phyloP scores from a whole-genome alignment of 1,140 invertebrate species.

The Sogatella furcifera region DNA sequence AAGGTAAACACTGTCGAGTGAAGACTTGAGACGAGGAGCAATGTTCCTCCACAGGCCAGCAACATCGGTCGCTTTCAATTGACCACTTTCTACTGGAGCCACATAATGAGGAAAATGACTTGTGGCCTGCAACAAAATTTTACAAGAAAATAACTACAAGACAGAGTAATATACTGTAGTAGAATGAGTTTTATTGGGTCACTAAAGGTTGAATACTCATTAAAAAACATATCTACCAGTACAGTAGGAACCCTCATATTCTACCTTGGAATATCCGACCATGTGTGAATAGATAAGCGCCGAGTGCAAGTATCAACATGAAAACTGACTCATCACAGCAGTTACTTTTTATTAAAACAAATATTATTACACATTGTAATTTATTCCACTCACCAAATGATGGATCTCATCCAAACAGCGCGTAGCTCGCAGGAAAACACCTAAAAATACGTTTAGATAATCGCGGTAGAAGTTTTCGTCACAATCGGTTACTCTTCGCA shows the following conservation, averaged over 20 bases:
- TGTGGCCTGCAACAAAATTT: constrained; percentile 20
- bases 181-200: too few species aligned
- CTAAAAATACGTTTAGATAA: constrained; percentile 68
- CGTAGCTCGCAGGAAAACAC: constrained; percentile 68
- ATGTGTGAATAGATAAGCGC: too few species aligned
- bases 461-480: constrained; percentile 54
- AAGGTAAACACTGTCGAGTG: constrained; percentile 66
- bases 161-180: too few species aligned
- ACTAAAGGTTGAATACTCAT: too few species aligned
- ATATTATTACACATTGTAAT: too few species aligned
- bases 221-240: too few species aligned
- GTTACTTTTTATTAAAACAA: too few species aligned
- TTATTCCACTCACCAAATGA: constrained; percentile 43
- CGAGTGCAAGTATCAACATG: too few species aligned
- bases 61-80: constrained; percentile 46
- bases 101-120: constrained; percentile 21
- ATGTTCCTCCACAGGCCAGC: constrained; percentile 66
- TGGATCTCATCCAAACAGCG: constrained; percentile 65
- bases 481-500: constrained; percentile 32
- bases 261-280: too few species aligned
- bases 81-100: constrained; percentile 29
- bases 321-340: too few species aligned
- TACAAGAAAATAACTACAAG: constrained; percentile 7
- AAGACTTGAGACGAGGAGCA: constrained; percentile 56
- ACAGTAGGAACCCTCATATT: too few species aligned